Evolutionary conservation across 1,140 invertebrate genomes (phyloP).

Genomic region (Acyrthosiphon pisum): DNA sequence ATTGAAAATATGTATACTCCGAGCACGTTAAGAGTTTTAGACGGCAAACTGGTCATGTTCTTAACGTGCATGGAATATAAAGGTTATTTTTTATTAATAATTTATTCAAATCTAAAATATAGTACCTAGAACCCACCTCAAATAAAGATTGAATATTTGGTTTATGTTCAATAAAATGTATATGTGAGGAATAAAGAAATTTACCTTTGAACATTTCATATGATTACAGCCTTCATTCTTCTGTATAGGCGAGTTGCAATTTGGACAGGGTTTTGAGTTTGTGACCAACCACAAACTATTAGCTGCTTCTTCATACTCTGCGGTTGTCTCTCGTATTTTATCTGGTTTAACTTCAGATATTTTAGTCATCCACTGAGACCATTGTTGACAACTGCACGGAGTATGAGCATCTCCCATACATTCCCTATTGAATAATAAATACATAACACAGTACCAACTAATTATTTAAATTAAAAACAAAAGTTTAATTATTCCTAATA

Average conservation of each 20-base stretch:
- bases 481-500: background rate
- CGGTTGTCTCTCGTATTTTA: conserved; percentile 68
- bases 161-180: background rate
- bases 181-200: background rate
- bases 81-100: background rate
- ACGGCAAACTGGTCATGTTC: no score
- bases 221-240: conserved; percentile 83
- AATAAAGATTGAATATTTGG: background rate
- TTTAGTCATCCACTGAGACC: conserved; percentile 72
- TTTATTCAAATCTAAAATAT: background rate
- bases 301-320: conserved; percentile 72
- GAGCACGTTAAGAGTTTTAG: no score
- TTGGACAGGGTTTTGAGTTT: conserved; percentile 78
- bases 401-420: conserved; percentile 75
- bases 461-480: background rate
- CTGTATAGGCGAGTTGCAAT: conserved; percentile 78
- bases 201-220: conserved; percentile 78
- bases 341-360: conserved; percentile 73
- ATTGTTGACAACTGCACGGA: conserved; percentile 73
- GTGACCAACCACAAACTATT: conserved; percentile 77
- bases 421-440: conserved; percentile 63
- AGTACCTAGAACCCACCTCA: background rate
- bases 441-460: background rate
- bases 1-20: background rate
- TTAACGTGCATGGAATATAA: background rate